phyloP scores from a whole-genome alignment of 2,888 invertebrate species.

The Kuschelorhynchus macadamiae region DNA sequence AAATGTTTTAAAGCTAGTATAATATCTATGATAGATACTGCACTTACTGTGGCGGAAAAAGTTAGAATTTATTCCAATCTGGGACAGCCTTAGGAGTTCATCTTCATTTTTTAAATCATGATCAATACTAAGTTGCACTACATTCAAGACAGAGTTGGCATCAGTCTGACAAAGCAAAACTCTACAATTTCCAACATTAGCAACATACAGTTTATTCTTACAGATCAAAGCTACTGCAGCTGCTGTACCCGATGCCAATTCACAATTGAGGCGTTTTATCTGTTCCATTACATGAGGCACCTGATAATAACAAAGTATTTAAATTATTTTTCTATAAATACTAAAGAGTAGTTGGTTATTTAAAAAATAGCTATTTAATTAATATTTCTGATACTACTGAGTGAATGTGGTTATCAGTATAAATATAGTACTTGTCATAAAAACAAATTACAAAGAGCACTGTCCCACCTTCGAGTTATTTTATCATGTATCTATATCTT shows the following conservation, averaged over 20 bases:
- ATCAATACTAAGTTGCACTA: slow-evolving; percentile 86
- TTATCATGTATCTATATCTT: no score
- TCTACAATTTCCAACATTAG: slow-evolving; percentile 83
- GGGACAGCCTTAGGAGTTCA: slow-evolving; percentile 82
- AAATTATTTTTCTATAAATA: no score
- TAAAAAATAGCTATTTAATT: no score
- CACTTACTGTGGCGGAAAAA: slow-evolving; percentile 76
- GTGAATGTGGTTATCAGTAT: no score
- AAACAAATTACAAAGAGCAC: no score
- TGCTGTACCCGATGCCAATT: slow-evolving; percentile 86
- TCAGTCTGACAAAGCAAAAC: slow-evolving; percentile 87
- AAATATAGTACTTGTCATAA: no score
- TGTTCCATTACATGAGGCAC: slow-evolving; percentile 73
- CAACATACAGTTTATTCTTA: slow-evolving; percentile 84
- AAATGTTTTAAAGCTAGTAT: no score
- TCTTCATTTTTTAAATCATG: slow-evolving; percentile 90
- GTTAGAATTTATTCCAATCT: slow-evolving; percentile 81
- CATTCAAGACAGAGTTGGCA: slow-evolving; percentile 81
- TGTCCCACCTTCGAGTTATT: no score
- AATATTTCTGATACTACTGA: no score
- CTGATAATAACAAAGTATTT: neutral
- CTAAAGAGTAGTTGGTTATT: no score
- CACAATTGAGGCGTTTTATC: slow-evolving; percentile 81
- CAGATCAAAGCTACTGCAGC: slow-evolving; percentile 86
- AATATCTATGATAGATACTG: no score